phyloP scores from a whole-genome alignment of 2,113 vertebrate species.

The Hyperopisus bebe region DNA sequence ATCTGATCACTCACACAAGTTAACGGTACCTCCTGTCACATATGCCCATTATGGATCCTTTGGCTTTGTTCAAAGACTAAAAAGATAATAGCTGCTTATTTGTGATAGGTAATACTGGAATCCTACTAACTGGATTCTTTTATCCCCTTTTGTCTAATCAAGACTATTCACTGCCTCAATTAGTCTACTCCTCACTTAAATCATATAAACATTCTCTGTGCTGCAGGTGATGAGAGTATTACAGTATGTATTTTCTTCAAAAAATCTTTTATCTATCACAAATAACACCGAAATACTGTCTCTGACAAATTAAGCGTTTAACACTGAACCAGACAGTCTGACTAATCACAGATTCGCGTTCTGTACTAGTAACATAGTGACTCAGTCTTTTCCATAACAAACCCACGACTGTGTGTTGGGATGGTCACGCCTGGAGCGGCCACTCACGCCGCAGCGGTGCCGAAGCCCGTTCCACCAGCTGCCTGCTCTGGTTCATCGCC shows the following conservation, averaged over 20 bases:
- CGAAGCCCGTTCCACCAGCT: slow-evolving; percentile 54
- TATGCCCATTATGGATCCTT: neutral
- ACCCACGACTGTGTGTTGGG: neutral
- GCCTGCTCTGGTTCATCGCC: slow-evolving; percentile 75
- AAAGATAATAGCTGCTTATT: neutral
- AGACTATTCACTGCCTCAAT: neutral
- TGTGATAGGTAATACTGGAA: neutral
- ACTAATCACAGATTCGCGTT: neutral
- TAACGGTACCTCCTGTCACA: neutral
- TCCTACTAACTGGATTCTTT: neutral
- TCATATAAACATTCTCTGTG: neutral
- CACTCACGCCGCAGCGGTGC: slow-evolving; percentile 74
- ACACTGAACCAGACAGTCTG: neutral
- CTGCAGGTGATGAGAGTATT: neutral
- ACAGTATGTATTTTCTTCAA: neutral
- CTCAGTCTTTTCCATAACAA: neutral
- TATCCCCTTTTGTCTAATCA: neutral
- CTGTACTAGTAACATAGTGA: neutral
- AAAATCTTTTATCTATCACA: neutral
- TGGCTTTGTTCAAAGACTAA: neutral
- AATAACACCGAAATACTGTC: neutral
- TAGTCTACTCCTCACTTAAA: neutral
- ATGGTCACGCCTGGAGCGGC: neutral
- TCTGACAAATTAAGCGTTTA: neutral
- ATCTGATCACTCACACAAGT: neutral